Conservation (phyloP, 2,113 vertebrate genomes). For the Todiramphus chloris region DNA sequence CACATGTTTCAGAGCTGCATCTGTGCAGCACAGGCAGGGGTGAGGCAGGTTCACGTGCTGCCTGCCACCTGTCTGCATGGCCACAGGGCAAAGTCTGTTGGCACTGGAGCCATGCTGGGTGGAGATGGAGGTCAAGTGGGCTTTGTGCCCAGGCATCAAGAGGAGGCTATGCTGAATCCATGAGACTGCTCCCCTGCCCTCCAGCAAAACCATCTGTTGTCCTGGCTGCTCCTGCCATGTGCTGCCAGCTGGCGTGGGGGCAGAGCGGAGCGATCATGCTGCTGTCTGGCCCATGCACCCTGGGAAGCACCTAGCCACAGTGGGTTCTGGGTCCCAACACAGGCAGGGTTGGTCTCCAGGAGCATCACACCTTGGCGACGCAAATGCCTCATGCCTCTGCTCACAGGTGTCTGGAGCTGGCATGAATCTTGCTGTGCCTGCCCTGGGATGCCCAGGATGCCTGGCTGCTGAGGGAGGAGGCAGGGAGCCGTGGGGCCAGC, state of each 20-base stretch:
- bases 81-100: background rate
- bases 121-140: background rate
- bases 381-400: background rate
- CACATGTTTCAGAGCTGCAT: background rate
- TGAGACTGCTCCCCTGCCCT: background rate
- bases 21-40: background rate
- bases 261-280: accelerated
- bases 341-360: background rate
- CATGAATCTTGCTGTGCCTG: background rate
- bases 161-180: background rate
- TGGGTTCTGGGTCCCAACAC: background rate
- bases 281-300: background rate
- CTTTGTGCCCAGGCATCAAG: background rate
- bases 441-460: background rate
- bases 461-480: background rate
- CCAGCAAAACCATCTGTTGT: background rate
- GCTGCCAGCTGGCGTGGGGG: accelerated
- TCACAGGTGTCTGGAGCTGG: background rate
- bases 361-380: background rate
- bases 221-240: background rate
- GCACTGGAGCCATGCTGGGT: accelerated
- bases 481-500: accelerated
- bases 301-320: accelerated
- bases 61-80: background rate
- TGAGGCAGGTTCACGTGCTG: accelerated